Base-by-base conservation (phyloP, 2,888 invertebrate genomes). In the Steinernema carpocapsae region DNA sequence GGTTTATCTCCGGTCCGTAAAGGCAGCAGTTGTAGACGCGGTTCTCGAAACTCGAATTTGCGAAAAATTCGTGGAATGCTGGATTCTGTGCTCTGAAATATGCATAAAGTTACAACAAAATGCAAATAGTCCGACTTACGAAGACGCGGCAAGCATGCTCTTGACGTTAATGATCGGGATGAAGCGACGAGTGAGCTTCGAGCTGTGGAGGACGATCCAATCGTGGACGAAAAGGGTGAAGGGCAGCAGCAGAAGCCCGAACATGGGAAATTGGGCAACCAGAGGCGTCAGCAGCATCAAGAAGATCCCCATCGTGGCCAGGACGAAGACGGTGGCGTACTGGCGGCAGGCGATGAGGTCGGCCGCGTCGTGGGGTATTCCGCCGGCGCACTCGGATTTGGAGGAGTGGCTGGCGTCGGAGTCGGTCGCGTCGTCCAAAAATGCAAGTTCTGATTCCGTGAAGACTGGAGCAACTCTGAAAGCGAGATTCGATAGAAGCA, bases 151-250 rank as follows among this genome's bases (percentile, higher is more conserved):
- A 26, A 56, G 56, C 56, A 56, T 56, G 22, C 56, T 56, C 26
- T 56, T 56, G 26, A 56, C 56, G 56, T 56, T 24, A 26, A 56
- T 56, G n/a, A 56, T 56, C 26, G 56, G 56, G 14, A 17, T 22
- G 26, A 56, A 56, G 4, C 56, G 56, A 26, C 56, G 56, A 56
- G 56, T 56, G 56, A 56, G 56, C 26, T 56, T 56, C 26, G 56
- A 14, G 26, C 56, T 56, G 56, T 56, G 56, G 7, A 56, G 26
- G 26, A 56, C 26, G 17, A 56, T 56, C 56, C 56, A 56, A 19
- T 56, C 56, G 56, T 56, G 56, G 24, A 24, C 56, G 56, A 56
- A 56, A 26, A 56, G 26, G 26, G 56, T 26, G 26, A 19, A 56
- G 6, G 56, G 24, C 6, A 56, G 10, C n/a, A 56, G 56, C 2